These are phyloP conservation scores for Mythimna vitellina DNA, from an alignment of 2,888 invertebrate species.

Conservation along the genomic window DNA sequence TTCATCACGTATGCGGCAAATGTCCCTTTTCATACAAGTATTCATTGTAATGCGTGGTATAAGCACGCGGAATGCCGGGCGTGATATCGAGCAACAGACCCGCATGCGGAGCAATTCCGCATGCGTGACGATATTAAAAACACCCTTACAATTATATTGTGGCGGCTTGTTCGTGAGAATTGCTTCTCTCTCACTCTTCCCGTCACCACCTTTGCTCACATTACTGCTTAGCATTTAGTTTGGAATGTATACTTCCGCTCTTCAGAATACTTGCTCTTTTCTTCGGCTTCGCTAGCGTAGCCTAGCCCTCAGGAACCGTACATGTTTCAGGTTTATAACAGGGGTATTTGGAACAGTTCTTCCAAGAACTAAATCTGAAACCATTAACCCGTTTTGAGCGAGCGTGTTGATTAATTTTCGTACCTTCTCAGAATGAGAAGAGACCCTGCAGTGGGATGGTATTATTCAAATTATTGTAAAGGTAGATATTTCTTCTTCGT, in stretches of 20 bases:
- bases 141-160: too few relatives aligned
- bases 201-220: too few relatives aligned
- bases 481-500: neutral
- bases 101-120: too few relatives aligned
- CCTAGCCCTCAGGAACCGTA: neutral
- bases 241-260: conserved; percentile 1
- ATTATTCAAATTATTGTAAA: neutral
- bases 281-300: neutral
- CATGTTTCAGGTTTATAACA: neutral
- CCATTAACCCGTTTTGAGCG: neutral
- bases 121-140: too few relatives aligned
- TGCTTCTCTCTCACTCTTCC: too few relatives aligned
- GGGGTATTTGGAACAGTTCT: neutral
- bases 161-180: too few relatives aligned
- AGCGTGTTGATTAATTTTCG: neutral
- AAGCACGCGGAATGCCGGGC: too few relatives aligned
- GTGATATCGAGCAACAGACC: too few relatives aligned
- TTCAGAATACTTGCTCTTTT: neutral
- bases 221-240: neutral
- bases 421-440: neutral
- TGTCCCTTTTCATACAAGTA: too few relatives aligned
- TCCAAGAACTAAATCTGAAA: neutral
- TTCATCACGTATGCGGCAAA: too few relatives aligned
- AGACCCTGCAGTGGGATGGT: neutral
- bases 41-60: too few relatives aligned